phyloP scores from a whole-genome alignment of 2,797 vertebrate species.

The Brotogeris chrysoptera region DNA sequence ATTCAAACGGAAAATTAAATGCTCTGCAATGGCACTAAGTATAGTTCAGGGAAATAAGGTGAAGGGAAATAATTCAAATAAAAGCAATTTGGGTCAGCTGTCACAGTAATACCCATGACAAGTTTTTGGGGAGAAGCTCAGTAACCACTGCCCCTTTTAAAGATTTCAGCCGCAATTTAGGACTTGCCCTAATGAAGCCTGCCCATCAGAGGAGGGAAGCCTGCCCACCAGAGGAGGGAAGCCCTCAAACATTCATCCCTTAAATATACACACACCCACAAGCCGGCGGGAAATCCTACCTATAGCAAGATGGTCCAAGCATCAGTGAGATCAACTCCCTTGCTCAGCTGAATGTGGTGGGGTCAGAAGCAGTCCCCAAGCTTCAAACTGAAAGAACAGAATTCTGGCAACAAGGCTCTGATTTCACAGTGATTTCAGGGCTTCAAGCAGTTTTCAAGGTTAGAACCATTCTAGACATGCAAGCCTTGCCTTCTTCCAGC shows the following conservation, averaged over 20 bases:
- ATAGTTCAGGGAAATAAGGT: not conserved
- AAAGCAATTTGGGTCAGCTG: not conserved
- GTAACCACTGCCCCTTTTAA: not conserved
- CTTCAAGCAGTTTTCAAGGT: not conserved
- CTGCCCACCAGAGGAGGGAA: not conserved
- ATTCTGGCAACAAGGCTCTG: not conserved
- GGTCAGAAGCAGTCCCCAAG: not conserved
- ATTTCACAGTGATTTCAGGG: not conserved
- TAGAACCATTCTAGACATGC: not conserved
- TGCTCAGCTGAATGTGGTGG: fast-evolving
- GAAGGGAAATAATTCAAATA: not conserved
- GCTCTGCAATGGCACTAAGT: not conserved
- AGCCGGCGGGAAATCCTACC: not conserved
- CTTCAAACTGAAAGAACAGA: not conserved
- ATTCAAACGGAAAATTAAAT: not conserved
- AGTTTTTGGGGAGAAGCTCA: not conserved
- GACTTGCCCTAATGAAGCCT: not conserved
- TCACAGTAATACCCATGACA: not conserved
- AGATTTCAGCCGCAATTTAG: not conserved
- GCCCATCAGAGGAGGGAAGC: not conserved
- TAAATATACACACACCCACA: fast-evolving
- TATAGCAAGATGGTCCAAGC: not conserved
- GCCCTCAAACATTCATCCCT: not conserved
- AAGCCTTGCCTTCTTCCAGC: not conserved
- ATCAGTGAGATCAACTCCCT: not conserved